phyloP scores from a whole-genome alignment of 2,113 vertebrate genomes.

The Sakesphorus luctuosus region DNA sequence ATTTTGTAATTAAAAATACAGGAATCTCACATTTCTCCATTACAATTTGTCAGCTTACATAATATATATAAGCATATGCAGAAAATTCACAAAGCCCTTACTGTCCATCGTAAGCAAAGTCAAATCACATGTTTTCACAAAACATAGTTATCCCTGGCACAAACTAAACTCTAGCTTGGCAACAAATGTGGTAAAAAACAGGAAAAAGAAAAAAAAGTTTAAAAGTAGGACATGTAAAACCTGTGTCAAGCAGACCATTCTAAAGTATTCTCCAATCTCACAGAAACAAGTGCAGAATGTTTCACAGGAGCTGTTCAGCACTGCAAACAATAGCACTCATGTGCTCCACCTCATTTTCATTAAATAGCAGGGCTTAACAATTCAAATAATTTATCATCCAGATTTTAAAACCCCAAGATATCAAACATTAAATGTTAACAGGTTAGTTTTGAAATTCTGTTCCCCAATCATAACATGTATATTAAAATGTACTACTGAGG shows the following conservation, averaged over 20 bases:
- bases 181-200: neutral
- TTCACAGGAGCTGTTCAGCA: conserved; percentile 8
- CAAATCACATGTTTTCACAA: conserved; percentile 28
- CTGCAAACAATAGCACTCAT: neutral
- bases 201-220: neutral
- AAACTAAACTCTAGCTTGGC: neutral
- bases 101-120: conserved; percentile 45
- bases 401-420: neutral
- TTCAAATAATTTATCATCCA: conserved; percentile 12
- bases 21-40: conserved; percentile 24
- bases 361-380: conserved; percentile 12
- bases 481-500: conserved; percentile 4
- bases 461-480: neutral
- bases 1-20: conserved; percentile 45
- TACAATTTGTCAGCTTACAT: neutral
- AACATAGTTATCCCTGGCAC: neutral
- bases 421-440: neutral
- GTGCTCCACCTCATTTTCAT: neutral
- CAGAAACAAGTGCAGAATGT: neutral
- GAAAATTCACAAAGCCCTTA: conserved; percentile 54
- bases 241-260: neutral
- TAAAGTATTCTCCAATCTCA: neutral
- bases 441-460: conserved; percentile 33
- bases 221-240: neutral
- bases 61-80: conserved; percentile 29